Evolutionary conservation across 2,797 vertebrate species (phyloP), one percentile per base, ranked within the genome.

Genomic region (Onychomys leucogaster): DNA sequence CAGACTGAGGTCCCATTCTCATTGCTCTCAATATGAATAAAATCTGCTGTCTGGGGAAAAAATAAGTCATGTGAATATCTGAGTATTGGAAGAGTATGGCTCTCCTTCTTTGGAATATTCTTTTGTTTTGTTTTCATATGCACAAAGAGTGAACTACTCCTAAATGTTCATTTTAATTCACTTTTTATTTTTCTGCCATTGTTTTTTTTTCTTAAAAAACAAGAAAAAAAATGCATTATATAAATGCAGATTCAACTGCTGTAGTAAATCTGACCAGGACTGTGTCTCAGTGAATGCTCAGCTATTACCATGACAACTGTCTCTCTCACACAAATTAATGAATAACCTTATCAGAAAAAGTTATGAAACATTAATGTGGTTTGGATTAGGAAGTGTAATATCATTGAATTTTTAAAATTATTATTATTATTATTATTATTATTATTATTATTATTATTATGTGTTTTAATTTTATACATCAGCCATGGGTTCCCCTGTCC

Each of bases 281-380:
- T 96, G 2, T 95, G 88, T 87, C 94, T 94, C 94, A 93, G 57
- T 95, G 55, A 84, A 83, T 57, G 59, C 82, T 76, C 65, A 96
- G 12, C 90, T 59, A 94, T 97, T 97, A 94, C 94, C 96, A 96
- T 96, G 98, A 97, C 96, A 96, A 98, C 67, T 90, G 11, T n/a
- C 87, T 96, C 96, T 96, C 83, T 96, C 78, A 76, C 21, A 94
- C 76, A 96, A 96, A 95, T 89, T 95, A 97, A 95, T 86, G 91
- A 97, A 98, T 92, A 98, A 95, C 34, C 86, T 96, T 92, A 97
- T 76, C 25, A n/a, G 93, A 82, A 52, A 94, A 97, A 98, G 97
- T 73, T 89, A 95, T 81, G 77, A 77, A 98, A 95, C 4, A 96
- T 73, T 97, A 75, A 27, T 55, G 65, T 87, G 55, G 97, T 96